A percentile compares a stretch with the other conserved stretches of the same genome.
These are phyloP conservation scores for Sebastes cheni DNA, from an alignment of 2,797 vertebrate genomes.

Conservation along the genomic window DNA sequence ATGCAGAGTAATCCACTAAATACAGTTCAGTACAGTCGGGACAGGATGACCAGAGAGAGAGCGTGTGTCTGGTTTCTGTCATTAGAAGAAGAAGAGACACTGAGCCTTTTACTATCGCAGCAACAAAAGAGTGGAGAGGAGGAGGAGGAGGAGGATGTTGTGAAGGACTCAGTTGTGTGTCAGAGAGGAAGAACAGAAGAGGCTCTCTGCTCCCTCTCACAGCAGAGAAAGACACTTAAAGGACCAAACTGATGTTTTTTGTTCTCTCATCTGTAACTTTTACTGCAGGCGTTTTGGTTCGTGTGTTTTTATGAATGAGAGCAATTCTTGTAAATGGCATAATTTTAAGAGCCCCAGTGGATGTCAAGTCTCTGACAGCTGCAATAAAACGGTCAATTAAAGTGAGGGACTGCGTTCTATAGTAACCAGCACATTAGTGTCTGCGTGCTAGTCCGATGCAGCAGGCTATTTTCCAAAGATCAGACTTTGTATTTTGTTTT, in stretches of 20 bases:
- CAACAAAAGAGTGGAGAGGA: constrained; percentile 2
- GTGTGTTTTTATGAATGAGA: background rate
- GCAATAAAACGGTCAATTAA: background rate
- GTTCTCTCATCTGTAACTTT: background rate
- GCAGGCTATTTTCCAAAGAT: background rate
- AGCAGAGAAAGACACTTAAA: background rate
- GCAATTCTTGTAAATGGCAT: background rate
- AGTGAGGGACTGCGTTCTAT: background rate
- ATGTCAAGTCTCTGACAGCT: background rate
- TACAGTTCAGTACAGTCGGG: background rate
- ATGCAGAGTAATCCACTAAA: constrained; percentile 27
- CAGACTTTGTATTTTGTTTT: background rate
- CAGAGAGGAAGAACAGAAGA: constrained; percentile 4
- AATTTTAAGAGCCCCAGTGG: background rate
- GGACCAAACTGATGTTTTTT: background rate
- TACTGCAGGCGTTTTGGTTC: background rate
- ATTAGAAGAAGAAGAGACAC: constrained; percentile 9
- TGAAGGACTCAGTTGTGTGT: constrained; percentile 25
- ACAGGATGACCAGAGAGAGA: background rate
- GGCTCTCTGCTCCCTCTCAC: constrained; percentile 1
- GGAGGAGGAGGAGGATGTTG: background rate
- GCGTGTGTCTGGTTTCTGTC: constrained; percentile 29
- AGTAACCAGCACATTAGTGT: background rate
- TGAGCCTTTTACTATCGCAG: background rate
- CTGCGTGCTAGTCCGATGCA: background rate